Evolutionary conservation across 2,113 vertebrate species (phyloP).

Genomic region (Pungitius pungitius): DNA sequence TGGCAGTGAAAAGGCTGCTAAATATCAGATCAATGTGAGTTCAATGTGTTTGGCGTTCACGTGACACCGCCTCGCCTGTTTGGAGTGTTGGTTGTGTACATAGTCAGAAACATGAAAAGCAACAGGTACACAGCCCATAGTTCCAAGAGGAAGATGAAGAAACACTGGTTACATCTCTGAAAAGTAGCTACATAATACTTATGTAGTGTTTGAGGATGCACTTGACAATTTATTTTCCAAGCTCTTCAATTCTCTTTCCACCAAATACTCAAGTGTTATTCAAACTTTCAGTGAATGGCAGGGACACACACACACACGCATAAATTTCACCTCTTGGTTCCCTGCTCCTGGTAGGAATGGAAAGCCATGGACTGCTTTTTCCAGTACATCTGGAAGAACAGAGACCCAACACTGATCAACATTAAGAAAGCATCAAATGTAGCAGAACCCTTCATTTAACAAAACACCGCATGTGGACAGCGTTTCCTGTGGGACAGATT

Average conservation of each 20-base stretch:
- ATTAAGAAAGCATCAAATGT: constrained; percentile 2
- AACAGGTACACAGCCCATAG: neutral
- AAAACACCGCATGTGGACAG: neutral
- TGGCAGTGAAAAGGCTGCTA: neutral
- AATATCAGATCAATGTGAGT: constrained; percentile 19
- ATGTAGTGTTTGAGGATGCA: constrained; percentile 26
- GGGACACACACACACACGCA: neutral
- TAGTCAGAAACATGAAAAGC: neutral
- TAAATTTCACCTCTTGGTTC: constrained; percentile 68
- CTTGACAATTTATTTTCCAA: constrained; percentile 26
- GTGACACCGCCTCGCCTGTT: neutral
- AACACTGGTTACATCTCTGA: neutral
- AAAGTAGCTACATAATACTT: constrained; percentile 20
- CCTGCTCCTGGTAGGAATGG: constrained; percentile 69
- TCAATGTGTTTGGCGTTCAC: neutral
- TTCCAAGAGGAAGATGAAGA: constrained; percentile 10
- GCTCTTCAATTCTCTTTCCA: constrained; percentile 37
- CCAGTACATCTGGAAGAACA: constrained; percentile 67
- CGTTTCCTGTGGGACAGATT: neutral
- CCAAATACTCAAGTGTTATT: constrained; percentile 34
- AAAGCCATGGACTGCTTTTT: constrained; percentile 74
- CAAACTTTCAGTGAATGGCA: constrained; percentile 19
- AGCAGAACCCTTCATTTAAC: neutral
- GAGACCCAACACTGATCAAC: neutral
- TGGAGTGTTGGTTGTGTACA: neutral